Conservation (phyloP, 2,888 invertebrate species). For the Gymnosoma rotundatum region DNA sequence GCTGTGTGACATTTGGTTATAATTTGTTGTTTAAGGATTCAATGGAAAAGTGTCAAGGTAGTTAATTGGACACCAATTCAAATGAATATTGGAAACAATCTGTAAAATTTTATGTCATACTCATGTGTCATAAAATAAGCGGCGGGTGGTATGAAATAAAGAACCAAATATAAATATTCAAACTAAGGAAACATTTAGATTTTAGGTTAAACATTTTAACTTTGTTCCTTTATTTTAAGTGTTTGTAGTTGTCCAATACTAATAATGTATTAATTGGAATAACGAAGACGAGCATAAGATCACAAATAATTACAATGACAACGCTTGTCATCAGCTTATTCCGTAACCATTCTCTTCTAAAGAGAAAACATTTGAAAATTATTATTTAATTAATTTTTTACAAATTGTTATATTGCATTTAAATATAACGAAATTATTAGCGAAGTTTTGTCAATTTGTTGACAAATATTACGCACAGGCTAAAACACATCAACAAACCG, state of each 20-base stretch:
- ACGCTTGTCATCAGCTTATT: slow-evolving; percentile 27
- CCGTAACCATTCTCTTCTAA: neutral
- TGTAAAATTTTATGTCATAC: slow-evolving; percentile 10
- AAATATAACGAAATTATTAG: slow-evolving; percentile 46
- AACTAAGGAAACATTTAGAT: neutral
- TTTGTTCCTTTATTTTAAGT: neutral
- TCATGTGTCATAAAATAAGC: slow-evolving; percentile 23
- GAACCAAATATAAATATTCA: neutral
- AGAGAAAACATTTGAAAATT: slow-evolving; percentile 4
- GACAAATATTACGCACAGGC: slow-evolving; percentile 77
- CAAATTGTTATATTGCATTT: slow-evolving; percentile 11
- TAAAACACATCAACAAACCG: slow-evolving; percentile 65
- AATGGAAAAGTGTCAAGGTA: slow-evolving; percentile 76
- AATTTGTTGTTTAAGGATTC: slow-evolving; percentile 62
- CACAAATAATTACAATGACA: too few species aligned
- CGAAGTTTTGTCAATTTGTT: slow-evolving; percentile 77
- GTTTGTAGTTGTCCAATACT: neutral
- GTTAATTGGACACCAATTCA: slow-evolving; percentile 73
- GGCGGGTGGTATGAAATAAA: slow-evolving; percentile 57
- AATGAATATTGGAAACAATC: slow-evolving; percentile 21
- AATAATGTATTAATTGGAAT: neutral
- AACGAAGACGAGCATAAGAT: neutral
- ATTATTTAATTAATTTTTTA: slow-evolving; percentile 30
- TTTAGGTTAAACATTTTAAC: slow-evolving; percentile 26
- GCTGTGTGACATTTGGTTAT: slow-evolving; percentile 61